Base-by-base conservation (phyloP, 2,113 vertebrate species). In the Paradisaea rubra region DNA sequence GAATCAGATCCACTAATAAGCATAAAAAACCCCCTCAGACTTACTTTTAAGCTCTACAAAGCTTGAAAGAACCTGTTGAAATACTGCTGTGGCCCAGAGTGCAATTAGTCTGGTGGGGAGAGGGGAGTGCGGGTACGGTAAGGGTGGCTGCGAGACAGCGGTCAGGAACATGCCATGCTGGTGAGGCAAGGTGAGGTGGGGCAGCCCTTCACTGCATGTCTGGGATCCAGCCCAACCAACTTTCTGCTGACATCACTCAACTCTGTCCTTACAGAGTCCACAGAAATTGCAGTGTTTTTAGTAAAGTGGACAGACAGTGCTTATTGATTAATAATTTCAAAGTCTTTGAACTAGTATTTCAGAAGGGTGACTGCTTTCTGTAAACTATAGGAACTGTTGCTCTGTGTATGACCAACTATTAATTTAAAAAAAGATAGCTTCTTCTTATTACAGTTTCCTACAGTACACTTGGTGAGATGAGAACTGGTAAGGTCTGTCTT, bases 181-280 rank as follows among this genome's bases (percentile, higher is more conserved):
- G 45, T 7, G 39, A 50, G 53, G 59, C 4, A 10, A 33, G 78
- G 70, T 66, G 76, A 96, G 97, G 97, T 89, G 96, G 95, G 84
- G 91, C 96, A 44, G 54, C 74, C 50, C 93, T 93, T 86, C 65
- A 12, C 91, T 71, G 45, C 68, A 28, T 37, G 52, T 89, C 97
- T 54, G 79, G 72, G 90, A 97, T 95, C 97, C 90, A 70, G 96
- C 96, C 95, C 8, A 81, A 96, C 96, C 66, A 60, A 93, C 97
- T 91, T 81, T 57, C 37, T 15, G 59, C 89, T 64, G 79, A 90
- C 70, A 25, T 78, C 74, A 61, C 71, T 60, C 44, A 63, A 65
- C 89, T 93, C 94, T 89, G 88, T 84, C 83, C 84, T 97, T 91
- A 93, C 52, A 80, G 92, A 95, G 88, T 44, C 84, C 91, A 15